Evolutionary conservation across 1,140 invertebrate species (phyloP), one percentile per base, ranked within the genome.

Genomic region (Penaeus japonicus): DNA sequence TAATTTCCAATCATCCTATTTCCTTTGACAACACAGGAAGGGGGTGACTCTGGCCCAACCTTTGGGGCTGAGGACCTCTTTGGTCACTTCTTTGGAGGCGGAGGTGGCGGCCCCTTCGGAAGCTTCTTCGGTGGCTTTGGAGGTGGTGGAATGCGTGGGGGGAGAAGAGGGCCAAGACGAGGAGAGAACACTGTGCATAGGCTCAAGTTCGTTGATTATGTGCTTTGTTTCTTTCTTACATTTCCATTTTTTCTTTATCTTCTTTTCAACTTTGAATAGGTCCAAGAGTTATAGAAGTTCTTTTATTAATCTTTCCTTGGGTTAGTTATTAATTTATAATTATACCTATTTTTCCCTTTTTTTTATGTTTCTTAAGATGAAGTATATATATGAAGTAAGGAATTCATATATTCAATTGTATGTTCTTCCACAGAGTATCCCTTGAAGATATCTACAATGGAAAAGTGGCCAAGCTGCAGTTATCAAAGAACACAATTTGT

Each of bases 111-210:
- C 91, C 92, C 7, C 86, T 92, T 39, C 87, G 92, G 91, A 39
- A 93, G 95, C 89, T 93, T 95, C 75, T 94, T 95, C 84, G 94
- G 94, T 7, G 94, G 94, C 93, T 87, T 87, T 80, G 94, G 94
- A 83, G 93, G 93, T 85, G 90, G 83, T 89, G 92, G 93, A 55
- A 92, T 92, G 17, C 91, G 91, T 27, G 91, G 90, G n/a, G 93
- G 93, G 85, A 92, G 91, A 20, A 92, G 93, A 87, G 92, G 93
- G 39, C 91, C 93, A 57, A 92, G 94, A 82, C 93, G 94, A 89
- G 95, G 95, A 59, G 95, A 96, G 92, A 95, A 96, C 91, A 96
- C 95, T 20, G 93, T 95, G 84, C 95, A 96, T 92, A 94, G 95
- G 17, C 92, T 95, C 3, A 94, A 94, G 94, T 95, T 92, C 91